A percentile compares a stretch with the other conserved stretches of the same genome.
Conservation (phyloP, 2,113 vertebrate genomes). For the Alosa alosa region DNA sequence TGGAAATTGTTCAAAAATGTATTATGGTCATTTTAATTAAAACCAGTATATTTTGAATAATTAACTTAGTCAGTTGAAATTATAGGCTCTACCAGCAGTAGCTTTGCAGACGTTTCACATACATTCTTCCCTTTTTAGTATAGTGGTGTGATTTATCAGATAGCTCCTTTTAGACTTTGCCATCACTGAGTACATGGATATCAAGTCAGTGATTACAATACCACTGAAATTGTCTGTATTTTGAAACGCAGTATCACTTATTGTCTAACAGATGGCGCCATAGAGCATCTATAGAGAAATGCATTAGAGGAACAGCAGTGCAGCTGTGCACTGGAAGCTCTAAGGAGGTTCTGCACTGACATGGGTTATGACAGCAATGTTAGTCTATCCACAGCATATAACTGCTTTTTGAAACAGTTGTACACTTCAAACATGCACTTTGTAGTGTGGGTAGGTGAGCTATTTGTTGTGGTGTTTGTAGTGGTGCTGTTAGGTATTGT, state of each 20-base stretch:
- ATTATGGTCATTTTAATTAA: background rate
- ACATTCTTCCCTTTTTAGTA: background rate
- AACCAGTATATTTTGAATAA: background rate
- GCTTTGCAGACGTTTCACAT: background rate
- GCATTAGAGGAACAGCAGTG: background rate
- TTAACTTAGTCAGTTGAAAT: background rate
- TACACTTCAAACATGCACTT: background rate
- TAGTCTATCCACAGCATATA: background rate
- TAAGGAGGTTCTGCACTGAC: background rate
- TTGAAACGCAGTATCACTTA: constrained; percentile 27
- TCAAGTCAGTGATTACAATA: background rate
- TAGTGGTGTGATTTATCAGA: background rate
- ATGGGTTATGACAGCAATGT: background rate
- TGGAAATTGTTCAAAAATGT: background rate
- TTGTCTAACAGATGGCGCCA: constrained; percentile 56
- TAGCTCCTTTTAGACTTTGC: background rate
- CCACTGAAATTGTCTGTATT: background rate
- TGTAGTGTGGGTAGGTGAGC: background rate
- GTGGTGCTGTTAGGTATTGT: background rate
- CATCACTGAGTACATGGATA: background rate
- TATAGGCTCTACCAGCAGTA: background rate
- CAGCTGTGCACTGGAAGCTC: background rate
- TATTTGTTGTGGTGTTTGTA: background rate
- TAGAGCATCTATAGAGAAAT: background rate
- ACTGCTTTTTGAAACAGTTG: background rate